These are phyloP conservation scores for Bufotes viridis DNA, from an alignment of 2,797 vertebrate genomes.

Conservation along the genomic window DNA sequence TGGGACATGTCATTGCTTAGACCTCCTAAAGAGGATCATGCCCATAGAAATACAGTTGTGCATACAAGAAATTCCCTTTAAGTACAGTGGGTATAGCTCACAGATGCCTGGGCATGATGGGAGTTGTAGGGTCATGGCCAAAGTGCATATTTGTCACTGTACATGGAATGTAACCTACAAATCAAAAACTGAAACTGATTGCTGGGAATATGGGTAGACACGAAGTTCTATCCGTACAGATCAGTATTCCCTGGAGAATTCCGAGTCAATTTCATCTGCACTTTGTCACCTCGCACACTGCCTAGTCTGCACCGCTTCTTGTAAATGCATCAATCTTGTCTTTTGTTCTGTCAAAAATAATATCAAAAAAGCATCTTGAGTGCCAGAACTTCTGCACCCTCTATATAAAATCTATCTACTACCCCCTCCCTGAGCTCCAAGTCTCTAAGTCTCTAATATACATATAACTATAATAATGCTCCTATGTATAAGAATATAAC, in stretches of 20 bases:
- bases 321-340: neutral
- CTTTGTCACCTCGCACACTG: neutral
- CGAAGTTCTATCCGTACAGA: neutral
- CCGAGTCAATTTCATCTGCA: neutral
- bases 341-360: conserved; percentile 3
- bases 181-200: neutral
- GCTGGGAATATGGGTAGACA: neutral
- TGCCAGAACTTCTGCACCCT: neutral
- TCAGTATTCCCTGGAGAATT: neutral
- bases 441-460: neutral
- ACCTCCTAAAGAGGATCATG: too few species aligned
- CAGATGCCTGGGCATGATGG: neutral
- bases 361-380: neutral
- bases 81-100: neutral
- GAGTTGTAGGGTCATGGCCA: neutral
- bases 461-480: too few species aligned
- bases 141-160: neutral
- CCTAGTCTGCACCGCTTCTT: neutral
- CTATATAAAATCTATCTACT: neutral
- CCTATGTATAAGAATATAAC: too few species aligned
- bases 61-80: neutral
- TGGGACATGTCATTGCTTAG: too few species aligned
- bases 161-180: neutral
- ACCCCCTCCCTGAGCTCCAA: neutral
- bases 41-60: too few species aligned